Conservation (phyloP, 2,113 vertebrate species). For the Cygnus atratus region DNA sequence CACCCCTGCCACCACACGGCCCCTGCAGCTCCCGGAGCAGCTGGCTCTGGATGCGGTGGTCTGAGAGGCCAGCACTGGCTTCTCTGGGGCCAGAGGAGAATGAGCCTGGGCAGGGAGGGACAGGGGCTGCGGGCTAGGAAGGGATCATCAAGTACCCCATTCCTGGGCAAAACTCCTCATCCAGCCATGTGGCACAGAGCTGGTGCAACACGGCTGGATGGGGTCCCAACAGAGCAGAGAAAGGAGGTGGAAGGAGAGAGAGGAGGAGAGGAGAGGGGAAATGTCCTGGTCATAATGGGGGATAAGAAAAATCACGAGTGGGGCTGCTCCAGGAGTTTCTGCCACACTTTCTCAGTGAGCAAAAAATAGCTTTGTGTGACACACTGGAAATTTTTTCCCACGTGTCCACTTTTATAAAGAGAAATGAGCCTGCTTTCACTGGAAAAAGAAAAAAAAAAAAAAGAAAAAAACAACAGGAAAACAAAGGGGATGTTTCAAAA, state of each 20-base stretch:
- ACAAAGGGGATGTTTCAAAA: not conserved
- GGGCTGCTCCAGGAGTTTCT: not conserved
- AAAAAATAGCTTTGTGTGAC: not conserved
- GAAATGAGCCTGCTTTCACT: not conserved
- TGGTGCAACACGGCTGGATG: not conserved
- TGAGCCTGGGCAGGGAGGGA: not conserved
- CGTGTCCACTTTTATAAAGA: not conserved
- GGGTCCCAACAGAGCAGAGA: not conserved
- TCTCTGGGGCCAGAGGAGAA: not conserved
- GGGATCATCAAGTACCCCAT: not conserved
- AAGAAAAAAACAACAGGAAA: not conserved
- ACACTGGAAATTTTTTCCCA: not conserved
- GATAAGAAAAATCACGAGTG: not conserved
- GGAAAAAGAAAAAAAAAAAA: not conserved
- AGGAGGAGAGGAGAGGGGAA: not conserved
- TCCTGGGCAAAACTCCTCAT: not conserved
- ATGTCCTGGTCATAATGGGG: not conserved
- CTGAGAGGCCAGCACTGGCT: not conserved
- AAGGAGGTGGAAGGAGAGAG: not conserved
- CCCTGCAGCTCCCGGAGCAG: not conserved
- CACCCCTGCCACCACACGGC: not conserved
- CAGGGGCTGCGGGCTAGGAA: not conserved
- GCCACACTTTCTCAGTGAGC: not conserved
- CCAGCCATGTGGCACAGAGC: not conserved
- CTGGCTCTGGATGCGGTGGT: not conserved